Evolutionary conservation across 2,888 invertebrate genomes (phyloP).

Genomic region (Tetranychus piercei): DNA sequence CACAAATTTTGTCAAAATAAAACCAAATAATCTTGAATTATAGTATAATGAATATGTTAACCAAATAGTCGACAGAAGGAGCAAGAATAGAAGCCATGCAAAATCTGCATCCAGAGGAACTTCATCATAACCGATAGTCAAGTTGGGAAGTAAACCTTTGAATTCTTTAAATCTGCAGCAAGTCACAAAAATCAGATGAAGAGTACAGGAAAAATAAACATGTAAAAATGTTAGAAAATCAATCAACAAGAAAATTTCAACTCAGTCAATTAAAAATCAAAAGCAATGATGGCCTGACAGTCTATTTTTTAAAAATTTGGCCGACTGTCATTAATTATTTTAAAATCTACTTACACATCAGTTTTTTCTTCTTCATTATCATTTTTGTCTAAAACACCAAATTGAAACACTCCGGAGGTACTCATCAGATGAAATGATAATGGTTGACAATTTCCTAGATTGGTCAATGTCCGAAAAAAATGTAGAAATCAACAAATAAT

Average conservation of each 20-base stretch:
- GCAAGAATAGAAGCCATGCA: constrained; percentile 54
- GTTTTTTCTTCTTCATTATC: background rate
- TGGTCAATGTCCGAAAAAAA: no score
- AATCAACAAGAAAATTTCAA: background rate
- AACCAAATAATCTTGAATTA: constrained; percentile 75
- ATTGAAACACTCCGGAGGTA: background rate
- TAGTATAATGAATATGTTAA: constrained; percentile 84
- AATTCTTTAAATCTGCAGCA: background rate
- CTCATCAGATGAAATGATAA: background rate
- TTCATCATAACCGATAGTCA: constrained; percentile 16
- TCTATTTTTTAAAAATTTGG: no score
- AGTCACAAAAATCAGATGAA: no score
- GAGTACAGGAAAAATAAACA: background rate
- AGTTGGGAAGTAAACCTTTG: background rate
- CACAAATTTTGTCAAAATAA: constrained; percentile 65
- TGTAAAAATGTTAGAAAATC: background rate
- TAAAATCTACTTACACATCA: background rate
- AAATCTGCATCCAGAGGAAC: constrained; percentile 38
- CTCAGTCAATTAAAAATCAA: background rate
- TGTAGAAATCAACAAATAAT: no score
- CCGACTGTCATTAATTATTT: background rate
- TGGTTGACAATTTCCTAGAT: no score
- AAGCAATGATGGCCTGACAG: background rate
- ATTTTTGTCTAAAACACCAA: background rate
- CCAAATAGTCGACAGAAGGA: constrained; percentile 68